Base-by-base conservation (phyloP, 2,113 vertebrate genomes). In the Anser brachyrhynchus region DNA sequence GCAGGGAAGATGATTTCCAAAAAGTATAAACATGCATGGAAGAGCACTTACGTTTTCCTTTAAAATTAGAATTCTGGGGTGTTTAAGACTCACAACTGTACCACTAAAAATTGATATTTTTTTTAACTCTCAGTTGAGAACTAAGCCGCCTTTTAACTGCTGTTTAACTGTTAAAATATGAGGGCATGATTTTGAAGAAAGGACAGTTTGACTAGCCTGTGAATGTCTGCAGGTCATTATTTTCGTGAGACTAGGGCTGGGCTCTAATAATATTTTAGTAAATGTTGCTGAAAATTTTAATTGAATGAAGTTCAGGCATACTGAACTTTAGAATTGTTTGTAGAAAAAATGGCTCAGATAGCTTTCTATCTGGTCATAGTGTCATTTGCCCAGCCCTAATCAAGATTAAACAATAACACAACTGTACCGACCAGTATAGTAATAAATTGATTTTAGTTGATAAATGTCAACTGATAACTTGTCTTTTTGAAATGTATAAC, bases 381-480 rank as follows among this genome's bases (percentile, higher is more conserved):
- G 91, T 97, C 94, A 88, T 97, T 80, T 97, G 98, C 98, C 98
- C 98, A 98, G 98, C 98, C 98, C 98, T 98, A 98, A 98, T 98
- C 98, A 97, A 96, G 90, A 73, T 95, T 95, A 97, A 97, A 91
- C 71, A 89, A 88, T 97, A 97, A 90, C 95, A 97, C 87, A 96
- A 97, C 87, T 98, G 91, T 98, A 97, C 96, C 31, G 98, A 97
- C 89, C 97, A 98, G 92, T 97, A 97, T 97, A 97, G 94, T 98
- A 97, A 91, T 98, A 97, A 93, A 97, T 96, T 98, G 95, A 98
- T 98, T 98, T 98, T 98, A 98, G 98, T 98, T 98, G 98, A 98
- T 98, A 98, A 98, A 98, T 98, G 98, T 98, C 98, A 98, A 98
- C 98, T 98, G 97, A 97, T 98, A 97, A 98, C 96, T 98, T 98